These are phyloP conservation scores for Clarias magur DNA, from an alignment of 2,113 vertebrate species.

Conservation along the genomic window DNA sequence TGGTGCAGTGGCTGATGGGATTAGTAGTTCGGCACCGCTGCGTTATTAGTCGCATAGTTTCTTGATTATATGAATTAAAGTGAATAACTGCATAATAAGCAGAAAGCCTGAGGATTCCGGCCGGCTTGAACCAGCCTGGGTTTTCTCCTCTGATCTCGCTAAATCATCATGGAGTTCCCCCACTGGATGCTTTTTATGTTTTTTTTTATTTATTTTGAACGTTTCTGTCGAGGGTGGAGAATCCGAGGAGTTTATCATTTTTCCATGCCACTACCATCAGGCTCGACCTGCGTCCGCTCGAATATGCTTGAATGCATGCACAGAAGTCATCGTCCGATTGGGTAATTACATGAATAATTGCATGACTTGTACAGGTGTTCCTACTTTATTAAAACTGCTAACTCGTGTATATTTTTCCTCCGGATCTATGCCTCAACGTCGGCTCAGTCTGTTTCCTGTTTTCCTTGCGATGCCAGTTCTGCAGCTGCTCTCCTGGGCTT, in stretches of 20 bases:
- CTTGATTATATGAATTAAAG: background rate
- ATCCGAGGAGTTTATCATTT: background rate
- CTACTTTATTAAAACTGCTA: no score
- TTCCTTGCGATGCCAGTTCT: background rate
- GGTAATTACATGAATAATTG: background rate
- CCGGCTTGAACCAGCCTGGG: background rate
- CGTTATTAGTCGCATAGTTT: background rate
- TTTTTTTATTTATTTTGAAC: background rate
- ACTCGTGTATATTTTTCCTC: background rate
- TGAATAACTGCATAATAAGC: background rate
- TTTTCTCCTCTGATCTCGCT: background rate
- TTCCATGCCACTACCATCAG: background rate
- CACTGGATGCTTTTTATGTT: background rate
- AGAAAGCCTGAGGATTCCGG: background rate
- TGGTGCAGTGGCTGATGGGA: no score
- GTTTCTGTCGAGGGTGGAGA: background rate
- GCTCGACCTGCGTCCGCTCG: background rate
- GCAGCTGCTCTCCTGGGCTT: slow-evolving; percentile 13
- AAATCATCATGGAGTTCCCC: background rate
- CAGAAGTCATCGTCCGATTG: background rate
- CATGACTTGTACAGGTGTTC: background rate
- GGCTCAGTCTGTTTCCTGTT: background rate
- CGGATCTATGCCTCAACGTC: background rate
- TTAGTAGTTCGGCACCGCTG: no score
- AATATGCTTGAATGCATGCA: background rate